These are phyloP conservation scores for Campoletis raptor DNA, from an alignment of 2,888 invertebrate species.

Conservation along the genomic window DNA sequence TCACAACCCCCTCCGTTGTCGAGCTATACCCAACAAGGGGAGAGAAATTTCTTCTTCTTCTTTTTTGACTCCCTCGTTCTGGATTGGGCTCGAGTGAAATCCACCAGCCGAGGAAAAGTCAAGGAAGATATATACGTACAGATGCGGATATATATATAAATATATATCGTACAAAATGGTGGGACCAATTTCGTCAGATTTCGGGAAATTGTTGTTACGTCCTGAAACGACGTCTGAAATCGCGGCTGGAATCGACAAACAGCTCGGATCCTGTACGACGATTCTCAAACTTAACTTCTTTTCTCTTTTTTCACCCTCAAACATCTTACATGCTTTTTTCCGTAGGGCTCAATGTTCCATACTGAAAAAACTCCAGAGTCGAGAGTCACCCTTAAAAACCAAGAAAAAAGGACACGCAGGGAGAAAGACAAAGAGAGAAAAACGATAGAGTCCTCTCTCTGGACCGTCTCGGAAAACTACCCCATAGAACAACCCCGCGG, in stretches of 20 bases:
- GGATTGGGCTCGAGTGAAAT: slow-evolving; percentile 19
- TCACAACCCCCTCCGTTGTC: slow-evolving; percentile 63
- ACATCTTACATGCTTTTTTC: slow-evolving; percentile 44
- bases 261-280: slow-evolving; percentile 55
- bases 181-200: slow-evolving; percentile 85
- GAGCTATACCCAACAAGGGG: slow-evolving; percentile 28
- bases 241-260: slow-evolving; percentile 82
- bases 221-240: slow-evolving; percentile 79
- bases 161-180: slow-evolving; percentile 60
- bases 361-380: slow-evolving; percentile 39
- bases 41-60: slow-evolving; percentile 11
- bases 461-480: slow-evolving; percentile 58
- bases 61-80: slow-evolving; percentile 9
- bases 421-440: slow-evolving; percentile 48
- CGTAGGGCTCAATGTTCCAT: slow-evolving; percentile 18
- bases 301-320: slow-evolving; percentile 3
- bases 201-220: slow-evolving; percentile 84
- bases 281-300: slow-evolving; percentile 35
- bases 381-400: slow-evolving; percentile 44
- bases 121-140: not conserved
- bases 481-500: slow-evolving; percentile 57
- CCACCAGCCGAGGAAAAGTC: slow-evolving; percentile 9
- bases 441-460: slow-evolving; percentile 58
- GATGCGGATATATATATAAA: slow-evolving; percentile 31
- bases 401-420: slow-evolving; percentile 43